Percentiles rank a stretch among this genome's conserved stretches.
phyloP scores from a whole-genome alignment of 2,797 vertebrate species.

The Catostomus latipinnis region DNA sequence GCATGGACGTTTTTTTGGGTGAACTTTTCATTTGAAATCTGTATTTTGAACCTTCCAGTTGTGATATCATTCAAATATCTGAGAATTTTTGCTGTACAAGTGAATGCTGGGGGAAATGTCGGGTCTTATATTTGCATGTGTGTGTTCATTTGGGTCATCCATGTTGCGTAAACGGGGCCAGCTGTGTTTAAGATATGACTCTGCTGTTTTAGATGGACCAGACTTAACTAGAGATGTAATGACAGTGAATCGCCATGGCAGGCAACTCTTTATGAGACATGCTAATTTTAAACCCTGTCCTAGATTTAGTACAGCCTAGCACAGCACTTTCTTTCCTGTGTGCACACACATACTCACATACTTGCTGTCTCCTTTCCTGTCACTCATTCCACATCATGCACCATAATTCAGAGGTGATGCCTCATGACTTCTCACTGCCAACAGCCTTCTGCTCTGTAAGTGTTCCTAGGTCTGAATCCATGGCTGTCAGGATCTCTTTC shows the following conservation, averaged over 20 bases:
- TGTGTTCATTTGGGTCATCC: constrained; percentile 27
- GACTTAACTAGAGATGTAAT: constrained; percentile 39
- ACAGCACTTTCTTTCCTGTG: constrained; percentile 68
- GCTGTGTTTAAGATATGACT: constrained; percentile 48
- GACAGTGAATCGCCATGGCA: constrained; percentile 50
- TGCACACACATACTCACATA: constrained; percentile 61
- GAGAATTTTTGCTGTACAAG: background rate
- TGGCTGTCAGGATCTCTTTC: constrained; percentile 64
- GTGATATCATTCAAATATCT: background rate
- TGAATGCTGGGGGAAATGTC: no score
- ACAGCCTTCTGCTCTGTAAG: constrained; percentile 83
- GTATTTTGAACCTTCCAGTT: background rate
- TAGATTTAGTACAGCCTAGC: constrained; percentile 73
- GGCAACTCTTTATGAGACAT: constrained; percentile 59
- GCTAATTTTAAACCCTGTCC: constrained; percentile 75
- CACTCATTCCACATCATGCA: constrained; percentile 78
- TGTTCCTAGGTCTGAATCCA: constrained; percentile 78
- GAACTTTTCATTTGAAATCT: no score
- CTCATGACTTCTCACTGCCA: constrained; percentile 80
- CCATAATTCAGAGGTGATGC: constrained; percentile 76
- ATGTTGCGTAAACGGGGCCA: constrained; percentile 23
- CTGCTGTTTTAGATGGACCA: constrained; percentile 34
- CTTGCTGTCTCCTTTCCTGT: constrained; percentile 73
- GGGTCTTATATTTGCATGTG: background rate
- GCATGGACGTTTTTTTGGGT: no score